Conservation (phyloP, 2,113 vertebrate genomes). For the Sebastes fasciatus region DNA sequence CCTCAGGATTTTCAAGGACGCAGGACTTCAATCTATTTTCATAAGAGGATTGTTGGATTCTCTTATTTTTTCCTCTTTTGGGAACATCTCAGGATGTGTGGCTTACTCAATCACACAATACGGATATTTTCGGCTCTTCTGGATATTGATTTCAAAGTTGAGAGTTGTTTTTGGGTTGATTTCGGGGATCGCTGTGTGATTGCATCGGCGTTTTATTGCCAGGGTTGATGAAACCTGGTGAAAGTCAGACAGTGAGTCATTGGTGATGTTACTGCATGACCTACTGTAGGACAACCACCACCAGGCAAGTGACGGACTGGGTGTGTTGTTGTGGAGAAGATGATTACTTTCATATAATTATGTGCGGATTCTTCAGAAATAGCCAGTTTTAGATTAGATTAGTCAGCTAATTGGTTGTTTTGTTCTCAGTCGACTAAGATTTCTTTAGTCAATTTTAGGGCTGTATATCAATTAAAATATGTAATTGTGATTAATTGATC, state of each 20-base stretch:
- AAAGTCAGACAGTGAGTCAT: slow-evolving; percentile 38
- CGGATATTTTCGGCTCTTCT: slow-evolving; percentile 11
- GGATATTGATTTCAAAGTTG: slow-evolving; percentile 19
- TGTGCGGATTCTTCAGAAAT: background rate
- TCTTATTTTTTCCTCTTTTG: background rate
- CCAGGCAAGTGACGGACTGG: slow-evolving; percentile 36
- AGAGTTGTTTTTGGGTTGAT: slow-evolving; percentile 24
- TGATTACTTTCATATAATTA: background rate
- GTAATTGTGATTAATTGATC: no score
- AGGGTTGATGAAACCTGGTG: slow-evolving; percentile 51
- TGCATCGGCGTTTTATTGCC: slow-evolving; percentile 42
- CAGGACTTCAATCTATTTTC: slow-evolving; percentile 1
- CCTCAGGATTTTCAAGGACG: slow-evolving; percentile 10
- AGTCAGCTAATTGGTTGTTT: no score
- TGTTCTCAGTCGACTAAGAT: no score
- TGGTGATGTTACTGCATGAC: slow-evolving; percentile 43
- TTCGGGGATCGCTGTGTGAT: slow-evolving; percentile 22
- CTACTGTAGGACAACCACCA: slow-evolving; percentile 7
- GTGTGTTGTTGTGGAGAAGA: slow-evolving; percentile 13
- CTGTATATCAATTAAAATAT: no score
- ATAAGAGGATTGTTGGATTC: background rate
- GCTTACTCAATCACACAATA: background rate
- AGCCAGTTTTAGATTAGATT: no score
- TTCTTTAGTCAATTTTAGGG: no score
- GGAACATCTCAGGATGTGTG: background rate